Evolutionary conservation across 2,797 vertebrate genomes (phyloP), one percentile per base, ranked within the genome.

Genomic region (Phaenicophaeus curvirostris): DNA sequence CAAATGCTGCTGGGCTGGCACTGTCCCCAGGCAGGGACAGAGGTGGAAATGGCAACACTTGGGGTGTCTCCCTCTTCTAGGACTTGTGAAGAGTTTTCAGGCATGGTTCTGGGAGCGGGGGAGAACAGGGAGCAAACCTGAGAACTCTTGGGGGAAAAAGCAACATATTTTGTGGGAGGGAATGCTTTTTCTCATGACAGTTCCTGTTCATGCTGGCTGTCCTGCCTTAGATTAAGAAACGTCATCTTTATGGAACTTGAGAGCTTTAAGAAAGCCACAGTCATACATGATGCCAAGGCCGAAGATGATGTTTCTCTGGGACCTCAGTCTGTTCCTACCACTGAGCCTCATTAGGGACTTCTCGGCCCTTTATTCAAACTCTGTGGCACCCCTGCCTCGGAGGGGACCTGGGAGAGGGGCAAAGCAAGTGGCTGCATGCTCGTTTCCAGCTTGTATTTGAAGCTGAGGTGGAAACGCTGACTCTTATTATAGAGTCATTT

Each of bases 391-490:
- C n/a, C 25, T 62, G 69, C 19, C 31, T 44, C 9, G 8, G 61
- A 14, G 23, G 6, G 18, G 4, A 13, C 28, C 28, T 8, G 63
- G 42, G 11, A 28, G 33, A 31, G 37, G 44, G 7, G 6, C 14
- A 7, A 23, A 35, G 28, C 33, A 8, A 39, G 35, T 4, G 18
- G 30, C 62, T 74, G 46, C 73, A 37, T 1, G 1, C 57, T 55
- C 14, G 2, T 71, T 63, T 61, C 54, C 58, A 71, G 58, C 33
- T 72, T 75, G 73, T 63, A 85, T 94, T 89, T 89, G 82, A 51
- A 35, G 65, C 59, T 7, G 68, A 42, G 69, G 59, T 61, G 85
- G 72, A 82, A 85, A 37, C 20, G 58, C 88, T 95, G 72, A 74
- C 53, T 82, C 55, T 41, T 48, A 59, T 53, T 59, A 21, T 23